Conservation (phyloP, 2,113 vertebrate species). For the Ophthalmolycus amberensis region DNA sequence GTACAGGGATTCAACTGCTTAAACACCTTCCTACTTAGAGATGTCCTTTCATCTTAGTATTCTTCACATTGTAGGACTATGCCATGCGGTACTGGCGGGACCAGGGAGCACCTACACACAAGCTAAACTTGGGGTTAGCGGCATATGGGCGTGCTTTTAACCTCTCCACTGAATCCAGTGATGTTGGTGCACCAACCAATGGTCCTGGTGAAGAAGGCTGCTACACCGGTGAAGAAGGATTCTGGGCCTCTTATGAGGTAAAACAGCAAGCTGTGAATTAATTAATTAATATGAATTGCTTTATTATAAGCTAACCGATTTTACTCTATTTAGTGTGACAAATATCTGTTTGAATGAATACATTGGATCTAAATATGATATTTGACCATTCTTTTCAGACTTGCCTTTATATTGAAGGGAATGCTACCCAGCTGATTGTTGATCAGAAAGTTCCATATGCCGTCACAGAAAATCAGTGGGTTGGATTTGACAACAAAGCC, state of each 20-base stretch:
- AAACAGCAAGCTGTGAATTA: background rate
- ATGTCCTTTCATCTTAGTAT: background rate
- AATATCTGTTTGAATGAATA: background rate
- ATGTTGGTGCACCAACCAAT: conserved; percentile 63
- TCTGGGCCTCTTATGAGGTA: conserved; percentile 86
- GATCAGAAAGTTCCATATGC: conserved; percentile 83
- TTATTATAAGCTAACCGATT: background rate
- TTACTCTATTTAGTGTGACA: background rate
- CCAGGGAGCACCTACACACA: conserved; percentile 75
- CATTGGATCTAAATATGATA: background rate
- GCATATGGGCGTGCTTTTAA: conserved; percentile 82
- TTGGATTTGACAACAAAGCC: conserved; percentile 79
- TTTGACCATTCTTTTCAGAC: conserved; percentile 67
- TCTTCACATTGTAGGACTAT: conserved; percentile 66
- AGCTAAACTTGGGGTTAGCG: conserved; percentile 83
- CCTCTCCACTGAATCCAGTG: conserved; percentile 52
- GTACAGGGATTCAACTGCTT: conserved; percentile 12
- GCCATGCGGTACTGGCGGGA: conserved; percentile 81
- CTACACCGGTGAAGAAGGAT: conserved; percentile 80
- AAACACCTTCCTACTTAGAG: background rate
- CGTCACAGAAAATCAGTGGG: conserved; percentile 77
- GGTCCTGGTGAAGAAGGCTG: conserved; percentile 68
- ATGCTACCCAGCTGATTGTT: conserved; percentile 59
- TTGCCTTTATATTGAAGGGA: conserved; percentile 76
- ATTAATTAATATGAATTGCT: background rate